Base-by-base conservation (phyloP, 2,888 invertebrate species). In the Neocrepidodera transversa region DNA sequence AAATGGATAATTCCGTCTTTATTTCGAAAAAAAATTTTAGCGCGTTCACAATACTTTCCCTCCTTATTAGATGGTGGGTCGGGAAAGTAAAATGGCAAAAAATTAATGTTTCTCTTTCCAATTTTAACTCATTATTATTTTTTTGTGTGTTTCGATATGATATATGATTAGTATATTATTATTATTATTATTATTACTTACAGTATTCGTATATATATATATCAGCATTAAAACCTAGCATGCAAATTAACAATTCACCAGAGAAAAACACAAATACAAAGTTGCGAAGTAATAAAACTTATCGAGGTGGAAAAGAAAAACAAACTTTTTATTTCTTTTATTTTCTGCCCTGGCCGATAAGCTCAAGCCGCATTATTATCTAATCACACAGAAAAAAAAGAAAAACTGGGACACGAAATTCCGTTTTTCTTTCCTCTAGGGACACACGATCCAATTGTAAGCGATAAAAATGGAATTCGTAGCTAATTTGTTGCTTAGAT, bases 211-310 rank as follows among this genome's bases (percentile, higher is more conserved):
- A n/a, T n/a, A n/a, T n/a, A n/a, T n/a, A n/a, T n/a, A n/a, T 38
- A 38, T 16, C 32, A 32, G 10, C 32, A 50, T 49, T 57, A 26
- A 40, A 43, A 45, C 50, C 30, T 28, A 50, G 36, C 48, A 58
- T 58, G 52, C 52, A 58, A 52, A 58, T 40, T 38, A 52, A 58
- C 40, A 52, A 52, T 48, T 48, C 52, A 38, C 36, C 35, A 30
- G 45, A 45, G 47, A 38, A 40, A 52, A 51, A 38, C 52, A 47
- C 51, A 23, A 52, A 42, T 42, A 57, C 49, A 50, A 50, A 20
- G 36, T 45, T 18, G 43, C 26, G 23, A 57, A 57, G 50, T 35
- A 50, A 57, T 43, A 32, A 43, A 51, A 51, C 45, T 55, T 48
- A 48, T 48, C 47, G 32, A 18, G 16, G 36, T 38, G 48, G 20